Percentiles rank a stretch among this genome's conserved stretches.
These are phyloP conservation scores for Macroteleia sp. DNA, from an alignment of 2,888 invertebrate genomes.

Conservation along the genomic window DNA sequence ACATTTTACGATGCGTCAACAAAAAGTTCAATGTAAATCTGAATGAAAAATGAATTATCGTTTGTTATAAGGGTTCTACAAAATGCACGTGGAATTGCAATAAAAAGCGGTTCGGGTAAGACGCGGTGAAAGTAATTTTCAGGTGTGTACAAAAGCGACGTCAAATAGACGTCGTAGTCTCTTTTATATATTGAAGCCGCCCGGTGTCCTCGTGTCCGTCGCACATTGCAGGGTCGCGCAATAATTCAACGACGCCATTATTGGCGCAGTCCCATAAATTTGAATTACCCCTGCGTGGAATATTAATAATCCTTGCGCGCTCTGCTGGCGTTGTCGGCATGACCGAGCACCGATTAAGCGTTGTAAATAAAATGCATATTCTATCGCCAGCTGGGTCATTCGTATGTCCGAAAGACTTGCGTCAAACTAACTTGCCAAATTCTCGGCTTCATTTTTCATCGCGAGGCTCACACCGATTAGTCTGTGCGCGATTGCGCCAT, in stretches of 20 bases:
- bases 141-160: too few relatives aligned
- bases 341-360: constrained; percentile 62
- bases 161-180: too few relatives aligned
- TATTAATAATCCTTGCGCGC: constrained; percentile 67
- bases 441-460: constrained; percentile 32
- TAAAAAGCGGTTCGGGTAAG: constrained; percentile 13
- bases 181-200: too few relatives aligned
- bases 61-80: not conserved
- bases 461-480: constrained; percentile 17
- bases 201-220: too few relatives aligned
- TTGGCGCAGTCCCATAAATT: constrained; percentile 72
- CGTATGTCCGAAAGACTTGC: constrained; percentile 16
- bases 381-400: constrained; percentile 55
- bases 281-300: constrained; percentile 67
- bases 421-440: constrained; percentile 42
- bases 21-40: constrained; percentile 21
- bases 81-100: not conserved
- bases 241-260: too few relatives aligned
- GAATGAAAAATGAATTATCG: constrained; percentile 34
- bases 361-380: constrained; percentile 65
- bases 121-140: too few relatives aligned
- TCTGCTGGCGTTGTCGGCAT: constrained; percentile 51
- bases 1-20: constrained; percentile 29
- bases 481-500: constrained; percentile 15
- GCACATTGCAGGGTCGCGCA: too few relatives aligned